A percentile compares a stretch with the other conserved stretches of the same genome.
Evolutionary conservation across 2,888 invertebrate species (phyloP).

Genomic region (Oxytorus armatus): DNA sequence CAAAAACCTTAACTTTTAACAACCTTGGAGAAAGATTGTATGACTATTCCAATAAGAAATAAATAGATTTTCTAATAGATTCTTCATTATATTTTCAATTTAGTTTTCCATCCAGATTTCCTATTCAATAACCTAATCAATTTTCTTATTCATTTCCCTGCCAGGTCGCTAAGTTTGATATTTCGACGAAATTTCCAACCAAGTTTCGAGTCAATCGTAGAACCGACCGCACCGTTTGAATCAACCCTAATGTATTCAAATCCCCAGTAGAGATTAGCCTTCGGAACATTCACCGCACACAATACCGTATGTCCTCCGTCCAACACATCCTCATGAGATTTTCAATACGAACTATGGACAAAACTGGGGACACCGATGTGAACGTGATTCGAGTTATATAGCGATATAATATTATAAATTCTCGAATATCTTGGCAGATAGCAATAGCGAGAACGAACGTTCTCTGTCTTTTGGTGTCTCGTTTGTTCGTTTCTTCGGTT

Average conservation of each 20-base stretch:
- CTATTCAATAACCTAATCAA: not conserved
- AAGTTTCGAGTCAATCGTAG: not conserved
- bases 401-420: not conserved
- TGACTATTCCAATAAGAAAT: not conserved
- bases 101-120: not conserved
- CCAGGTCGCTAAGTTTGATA: not conserved
- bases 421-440: not conserved
- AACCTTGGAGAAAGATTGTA: too few relatives aligned
- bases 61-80: not conserved
- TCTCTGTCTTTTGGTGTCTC: too few relatives aligned
- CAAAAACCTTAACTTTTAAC: too few relatives aligned
- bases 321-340: conserved; percentile 24
- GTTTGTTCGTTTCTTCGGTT: not conserved
- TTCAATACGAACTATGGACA: conserved; percentile 33
- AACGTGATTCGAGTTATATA: not conserved
- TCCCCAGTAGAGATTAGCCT: not conserved
- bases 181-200: not conserved
- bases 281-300: not conserved
- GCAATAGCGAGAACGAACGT: too few relatives aligned
- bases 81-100: not conserved
- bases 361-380: conserved; percentile 5
- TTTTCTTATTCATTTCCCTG: not conserved
- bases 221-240: not conserved
- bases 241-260: conserved; percentile 14
- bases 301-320: not conserved